A percentile compares a stretch with the other conserved stretches of the same genome.
These are phyloP conservation scores for Vidua macroura DNA, from an alignment of 2,113 vertebrate genomes.

Conservation along the genomic window DNA sequence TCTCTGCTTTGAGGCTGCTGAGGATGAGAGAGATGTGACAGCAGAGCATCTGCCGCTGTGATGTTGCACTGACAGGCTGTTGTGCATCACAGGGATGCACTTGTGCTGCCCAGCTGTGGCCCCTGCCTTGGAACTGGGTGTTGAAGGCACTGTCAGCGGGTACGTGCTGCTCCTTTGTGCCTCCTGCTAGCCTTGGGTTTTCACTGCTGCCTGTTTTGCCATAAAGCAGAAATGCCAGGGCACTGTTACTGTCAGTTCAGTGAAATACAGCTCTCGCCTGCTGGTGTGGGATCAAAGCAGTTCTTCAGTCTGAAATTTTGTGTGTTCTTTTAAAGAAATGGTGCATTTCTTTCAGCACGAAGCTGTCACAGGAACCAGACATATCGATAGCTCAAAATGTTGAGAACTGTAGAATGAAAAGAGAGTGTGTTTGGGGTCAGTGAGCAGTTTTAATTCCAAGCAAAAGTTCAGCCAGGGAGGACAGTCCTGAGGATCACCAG, in stretches of 20 bases:
- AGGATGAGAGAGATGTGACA: neutral
- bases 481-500: neutral
- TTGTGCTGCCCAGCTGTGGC: neutral
- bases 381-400: neutral
- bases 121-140: neutral
- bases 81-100: neutral
- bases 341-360: neutral
- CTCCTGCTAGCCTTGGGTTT: neutral
- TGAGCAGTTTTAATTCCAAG: neutral
- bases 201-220: neutral
- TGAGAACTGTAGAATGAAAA: neutral
- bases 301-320: neutral
- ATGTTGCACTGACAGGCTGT: neutral
- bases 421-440: neutral
- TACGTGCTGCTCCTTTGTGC: neutral
- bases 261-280: slow-evolving; percentile 14
- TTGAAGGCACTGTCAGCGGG: neutral
- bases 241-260: neutral
- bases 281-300: neutral
- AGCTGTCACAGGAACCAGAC: neutral
- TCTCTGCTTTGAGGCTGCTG: neutral
- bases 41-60: neutral
- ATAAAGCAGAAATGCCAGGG: neutral
- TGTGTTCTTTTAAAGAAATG: slow-evolving; percentile 6
- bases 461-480: neutral